Percentiles rank a stretch among this genome's conserved stretches.
phyloP scores from a whole-genome alignment of 2,888 invertebrate genomes.

The Dione vanillae region DNA sequence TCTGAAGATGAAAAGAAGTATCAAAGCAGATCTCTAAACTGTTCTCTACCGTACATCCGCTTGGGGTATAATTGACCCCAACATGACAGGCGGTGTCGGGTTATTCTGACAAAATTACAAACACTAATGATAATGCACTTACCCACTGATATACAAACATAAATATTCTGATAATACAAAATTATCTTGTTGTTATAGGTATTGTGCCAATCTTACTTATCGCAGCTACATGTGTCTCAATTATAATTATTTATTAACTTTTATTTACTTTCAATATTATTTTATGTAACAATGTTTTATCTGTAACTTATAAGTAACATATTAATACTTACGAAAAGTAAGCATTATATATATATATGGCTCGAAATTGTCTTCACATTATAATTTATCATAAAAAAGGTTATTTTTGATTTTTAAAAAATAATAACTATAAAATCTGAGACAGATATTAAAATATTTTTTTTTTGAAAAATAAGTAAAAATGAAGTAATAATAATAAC shows the following conservation, averaged over 20 bases:
- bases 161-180: constrained; percentile 28
- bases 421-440: too few species aligned
- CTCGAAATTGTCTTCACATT: neutral
- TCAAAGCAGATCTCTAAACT: constrained; percentile 18
- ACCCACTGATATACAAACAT: constrained; percentile 37
- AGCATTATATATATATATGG: too few species aligned
- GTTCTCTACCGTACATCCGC: constrained; percentile 43
- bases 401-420: too few species aligned
- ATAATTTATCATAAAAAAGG: neutral
- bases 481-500: neutral
- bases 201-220: constrained; percentile 24
- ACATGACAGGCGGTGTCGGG: constrained; percentile 44
- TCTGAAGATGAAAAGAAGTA: neutral
- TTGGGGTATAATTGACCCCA: constrained; percentile 55
- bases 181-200: constrained; percentile 27
- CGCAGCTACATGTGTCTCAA: neutral
- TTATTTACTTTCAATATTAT: too few species aligned
- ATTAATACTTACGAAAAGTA: too few species aligned
- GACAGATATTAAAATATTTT: too few species aligned
- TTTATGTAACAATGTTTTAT: too few species aligned
- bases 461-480: too few species aligned
- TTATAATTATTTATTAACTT: neutral
- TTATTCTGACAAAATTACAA: constrained; percentile 46
- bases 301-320: neutral
- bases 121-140: constrained; percentile 33